Evolutionary conservation across 1,140 invertebrate species (phyloP), one percentile per base, ranked within the genome.

Genomic region (Leucophenga varia): DNA sequence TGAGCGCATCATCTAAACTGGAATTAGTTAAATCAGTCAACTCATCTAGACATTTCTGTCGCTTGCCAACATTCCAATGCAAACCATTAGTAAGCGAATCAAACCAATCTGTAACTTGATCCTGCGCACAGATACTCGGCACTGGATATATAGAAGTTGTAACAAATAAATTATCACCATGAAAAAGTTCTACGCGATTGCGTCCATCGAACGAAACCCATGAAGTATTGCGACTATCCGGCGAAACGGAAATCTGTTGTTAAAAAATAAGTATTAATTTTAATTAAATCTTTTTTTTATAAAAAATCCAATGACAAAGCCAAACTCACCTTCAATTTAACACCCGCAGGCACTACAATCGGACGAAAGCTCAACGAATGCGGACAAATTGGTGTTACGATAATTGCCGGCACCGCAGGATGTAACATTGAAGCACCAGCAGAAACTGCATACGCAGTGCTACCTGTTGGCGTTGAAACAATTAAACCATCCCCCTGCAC

Each of bases 391-490:
- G 95, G 95, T 1, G 93, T 95, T 20, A 97, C 91, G 86, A 98
- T 91, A 54, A 98, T 95, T 5, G 94, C 94, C 12, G 94, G 93
- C 30, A 97, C 94, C 16, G 88, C 93, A 1, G 95, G 95, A 80
- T 98, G 95, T 63, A 97, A 94, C 93, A 97, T 97, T 22, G 92
- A 95, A 1, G 94, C 94, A 32, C 95, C 95, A n/a, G 95, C 95
- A 1, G 95, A 93, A 17, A 95, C 93, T 3, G 95, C 93, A 77
- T 97, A 97, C 0, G 95, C 95, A 1, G 95, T 98, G 61, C 93
- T 96, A 19, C 95, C 95, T 2, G 95, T 97, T 1, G 95, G 93
- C 2, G 94, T 97, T 9, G 93, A 95, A 2, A 97, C 91, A 57
- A 97, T 97, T 35, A 81, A 65, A 84, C 91, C 95, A 77, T 97